phyloP scores from a whole-genome alignment of 2,113 vertebrate species.

The Ardeotis arabs region DNA sequence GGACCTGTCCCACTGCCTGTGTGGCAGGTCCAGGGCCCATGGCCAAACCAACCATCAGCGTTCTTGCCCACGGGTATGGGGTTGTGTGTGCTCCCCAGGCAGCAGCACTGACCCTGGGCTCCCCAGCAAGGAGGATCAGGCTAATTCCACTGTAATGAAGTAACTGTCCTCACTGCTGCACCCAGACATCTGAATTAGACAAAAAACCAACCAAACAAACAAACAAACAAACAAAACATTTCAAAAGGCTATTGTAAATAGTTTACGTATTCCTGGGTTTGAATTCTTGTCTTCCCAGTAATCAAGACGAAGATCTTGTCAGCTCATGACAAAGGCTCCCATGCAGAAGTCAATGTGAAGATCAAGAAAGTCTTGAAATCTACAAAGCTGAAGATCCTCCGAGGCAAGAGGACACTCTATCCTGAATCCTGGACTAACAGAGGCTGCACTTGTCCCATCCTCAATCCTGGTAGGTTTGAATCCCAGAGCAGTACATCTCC shows the following conservation, averaged over 20 bases:
- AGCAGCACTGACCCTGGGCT: neutral
- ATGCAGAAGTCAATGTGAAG: slow-evolving; percentile 95
- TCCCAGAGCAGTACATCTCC: neutral
- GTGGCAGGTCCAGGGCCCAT: neutral
- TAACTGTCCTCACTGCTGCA: neutral
- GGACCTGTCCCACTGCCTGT: neutral
- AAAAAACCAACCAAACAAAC: neutral
- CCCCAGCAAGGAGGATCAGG: neutral
- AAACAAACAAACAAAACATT: neutral
- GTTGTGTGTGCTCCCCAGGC: rapidly evolving
- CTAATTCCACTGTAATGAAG: neutral
- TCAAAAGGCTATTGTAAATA: neutral
- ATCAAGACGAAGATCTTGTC: slow-evolving; percentile 93
- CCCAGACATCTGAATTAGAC: neutral
- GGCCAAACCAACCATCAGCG: neutral
- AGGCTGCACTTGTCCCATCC: slow-evolving; percentile 96
- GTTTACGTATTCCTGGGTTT: slow-evolving; percentile 3
- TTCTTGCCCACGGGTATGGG: neutral
- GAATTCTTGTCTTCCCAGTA: slow-evolving; percentile 76
- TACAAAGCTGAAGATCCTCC: slow-evolving; percentile 87
- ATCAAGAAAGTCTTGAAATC: slow-evolving; percentile 94
- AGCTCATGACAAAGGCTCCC: slow-evolving; percentile 96
- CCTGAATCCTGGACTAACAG: slow-evolving; percentile 96
- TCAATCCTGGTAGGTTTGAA: slow-evolving; percentile 88
- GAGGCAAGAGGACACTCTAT: slow-evolving; percentile 87